phyloP scores from a whole-genome alignment of 2,888 invertebrate species.

The Parochlus steinenii region DNA sequence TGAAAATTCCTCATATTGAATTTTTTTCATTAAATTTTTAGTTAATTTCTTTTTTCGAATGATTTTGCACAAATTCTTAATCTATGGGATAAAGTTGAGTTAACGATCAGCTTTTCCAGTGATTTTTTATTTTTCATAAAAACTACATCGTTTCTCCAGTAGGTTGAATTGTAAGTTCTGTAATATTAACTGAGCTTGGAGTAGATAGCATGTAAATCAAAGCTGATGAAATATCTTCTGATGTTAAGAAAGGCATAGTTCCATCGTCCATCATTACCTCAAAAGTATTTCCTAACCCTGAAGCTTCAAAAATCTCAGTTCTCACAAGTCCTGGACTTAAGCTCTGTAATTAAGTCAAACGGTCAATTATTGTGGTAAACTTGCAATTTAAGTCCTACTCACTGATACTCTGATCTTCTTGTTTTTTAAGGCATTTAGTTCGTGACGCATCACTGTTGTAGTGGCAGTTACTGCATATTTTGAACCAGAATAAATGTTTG shows the following conservation, averaged over 20 bases:
- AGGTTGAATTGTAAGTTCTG: slow-evolving; percentile 8
- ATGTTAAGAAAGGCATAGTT: slow-evolving; percentile 16
- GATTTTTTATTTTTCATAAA: too few species aligned
- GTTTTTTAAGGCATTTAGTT: slow-evolving; percentile 18
- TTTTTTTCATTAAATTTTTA: too few species aligned
- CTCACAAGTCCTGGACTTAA: slow-evolving; percentile 23
- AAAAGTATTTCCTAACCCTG: too few species aligned
- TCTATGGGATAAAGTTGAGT: too few species aligned
- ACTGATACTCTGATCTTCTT: slow-evolving; percentile 22
- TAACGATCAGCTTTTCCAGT: too few species aligned
- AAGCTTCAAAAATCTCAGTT: slow-evolving; percentile 19
- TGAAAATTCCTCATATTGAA: too few species aligned
- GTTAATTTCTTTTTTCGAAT: too few species aligned
- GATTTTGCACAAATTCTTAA: too few species aligned
- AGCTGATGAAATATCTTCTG: slow-evolving; percentile 26
- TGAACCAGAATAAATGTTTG: slow-evolving; percentile 22
- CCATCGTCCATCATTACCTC: too few species aligned
- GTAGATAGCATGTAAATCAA: slow-evolving; percentile 24
- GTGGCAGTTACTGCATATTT: slow-evolving; percentile 22
- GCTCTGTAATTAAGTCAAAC: slow-evolving; percentile 16
- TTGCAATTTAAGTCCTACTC: slow-evolving; percentile 15
- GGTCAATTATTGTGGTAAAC: background rate
- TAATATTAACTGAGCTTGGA: slow-evolving; percentile 15
- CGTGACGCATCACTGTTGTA: slow-evolving; percentile 21
- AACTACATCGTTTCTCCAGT: too few species aligned